Percentiles rank a stretch among this genome's conserved stretches.
Conservation (phyloP, 2,113 vertebrate genomes). For the Trochalopteron elliotii region DNA sequence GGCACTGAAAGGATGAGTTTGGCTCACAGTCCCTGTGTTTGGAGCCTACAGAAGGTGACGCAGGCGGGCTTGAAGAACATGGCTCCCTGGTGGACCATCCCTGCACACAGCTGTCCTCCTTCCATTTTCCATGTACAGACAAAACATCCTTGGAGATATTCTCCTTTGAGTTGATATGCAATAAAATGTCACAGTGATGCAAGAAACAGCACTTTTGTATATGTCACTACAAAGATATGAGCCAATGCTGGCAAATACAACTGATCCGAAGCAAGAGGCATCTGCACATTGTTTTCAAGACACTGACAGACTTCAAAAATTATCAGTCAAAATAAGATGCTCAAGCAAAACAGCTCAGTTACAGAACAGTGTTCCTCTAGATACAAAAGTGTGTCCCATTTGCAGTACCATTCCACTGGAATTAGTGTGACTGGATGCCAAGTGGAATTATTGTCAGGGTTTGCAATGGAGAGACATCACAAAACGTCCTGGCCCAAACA, state of each 20-base stretch:
- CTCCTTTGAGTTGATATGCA: not conserved
- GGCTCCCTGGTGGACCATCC: not conserved
- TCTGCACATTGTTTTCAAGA: not conserved
- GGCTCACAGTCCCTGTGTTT: accelerated
- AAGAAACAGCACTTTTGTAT: not conserved
- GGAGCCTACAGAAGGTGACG: accelerated
- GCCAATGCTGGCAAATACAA: not conserved
- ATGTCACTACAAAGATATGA: not conserved
- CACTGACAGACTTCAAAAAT: not conserved
- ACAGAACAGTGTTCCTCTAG: not conserved
- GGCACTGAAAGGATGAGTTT: not conserved
- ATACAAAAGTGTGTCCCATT: not conserved
- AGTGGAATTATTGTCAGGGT: not conserved
- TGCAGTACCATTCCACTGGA: not conserved
- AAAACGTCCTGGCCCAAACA: not conserved
- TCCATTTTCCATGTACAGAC: not conserved
- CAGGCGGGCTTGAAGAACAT: not conserved
- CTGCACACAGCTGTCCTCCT: not conserved
- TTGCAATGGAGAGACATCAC: not conserved
- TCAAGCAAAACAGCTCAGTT: not conserved
- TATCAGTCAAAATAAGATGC: not conserved
- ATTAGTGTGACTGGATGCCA: not conserved
- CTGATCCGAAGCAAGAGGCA: not conserved
- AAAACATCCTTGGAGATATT: not conserved
- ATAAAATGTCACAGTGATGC: not conserved